Base-by-base conservation (phyloP, 2,888 invertebrate genomes). In the Pandemis heparana region DNA sequence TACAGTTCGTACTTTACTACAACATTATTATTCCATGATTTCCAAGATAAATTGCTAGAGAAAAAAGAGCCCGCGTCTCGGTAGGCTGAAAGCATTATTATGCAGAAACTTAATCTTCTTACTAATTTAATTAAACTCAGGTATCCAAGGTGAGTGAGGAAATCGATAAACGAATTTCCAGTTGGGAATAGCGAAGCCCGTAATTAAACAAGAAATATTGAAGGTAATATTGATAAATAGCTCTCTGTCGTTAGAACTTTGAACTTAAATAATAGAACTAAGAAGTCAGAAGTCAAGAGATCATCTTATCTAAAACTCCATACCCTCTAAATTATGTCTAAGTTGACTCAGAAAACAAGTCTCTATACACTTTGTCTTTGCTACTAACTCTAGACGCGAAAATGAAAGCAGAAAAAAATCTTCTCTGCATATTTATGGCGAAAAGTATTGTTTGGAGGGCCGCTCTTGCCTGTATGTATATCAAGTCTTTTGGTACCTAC, bases 91-190 rank as follows among this genome's bases (percentile, higher is more conserved):
- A 81, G 46, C 82, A 84, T 84, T 81, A 79, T 80, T 79, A 79
- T 81, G 79, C 80, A 82, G 80, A 78, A 81, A 85, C 81, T 80
- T 87, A 85, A 88, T 87, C 84, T 83, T 80, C 83, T 77, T 78
- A 74, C 79, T 82, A 85, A 87, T 86, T 87, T 81, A 86, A 87
- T 87, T 85, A 86, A 72, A 74, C 65, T 66, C 71, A 76, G 61
- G 65, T 70, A 59, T 61, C 72, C 68, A 64, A 81, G 79, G 77
- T 77, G 75, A 77, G 75, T 74, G 79, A 76, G 79, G 72, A 74
- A 79, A 73, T 70, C 62, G 67, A 75, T 74, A 77, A 75, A 71
- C 74, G 74, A 70, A 71, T 75, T 64, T 74, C 14, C 62, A 48
- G 61, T 14, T 23, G 38, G 65, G 69, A 69, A 64, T 61, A 70